Base-by-base conservation (phyloP, 2,113 vertebrate species). In the Pygoscelis adeliae region DNA sequence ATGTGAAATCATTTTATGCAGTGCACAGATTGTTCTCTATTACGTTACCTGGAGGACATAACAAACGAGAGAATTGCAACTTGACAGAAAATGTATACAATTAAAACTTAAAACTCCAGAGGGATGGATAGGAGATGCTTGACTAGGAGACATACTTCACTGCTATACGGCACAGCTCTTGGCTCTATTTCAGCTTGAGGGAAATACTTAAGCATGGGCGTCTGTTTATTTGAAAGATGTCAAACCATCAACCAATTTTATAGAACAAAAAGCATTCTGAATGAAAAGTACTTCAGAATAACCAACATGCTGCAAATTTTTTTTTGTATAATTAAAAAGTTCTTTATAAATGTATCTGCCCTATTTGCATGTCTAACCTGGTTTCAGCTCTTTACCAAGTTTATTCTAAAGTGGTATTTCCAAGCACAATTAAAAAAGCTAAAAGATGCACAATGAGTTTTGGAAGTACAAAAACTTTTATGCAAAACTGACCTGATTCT, bases 401-500 rank as follows among this genome's bases (percentile, higher is more conserved):
- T 83, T 71, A 32, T 49, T 61, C 44, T 38, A 25, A 84, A 63
- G 17, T 0, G 1, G 10, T 8, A 32, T 32, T 88, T 85, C 17
- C 34, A 89, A 77, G 69, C 26, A 56, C 40, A 49, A 62, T 30
- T 15, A 25, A 25, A 77, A 32, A 23, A 36, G 40, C 30, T 71
- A 40, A 26, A 81, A 78, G 40, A 89, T 49, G 11, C 21, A 72
- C 52, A 32, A n/a, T 0, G 8, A 72, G 21, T 89, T 84, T 69
- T 91, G 81, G 65, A 56, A 94, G 61, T 19, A 40, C 8, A 47
- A 79, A 84, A 89, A 71, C 26, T 79, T 82, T 4, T 56, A 38
- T 27, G 58, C 52, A 83, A 79, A 96, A 92, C 2, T 73, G 93
- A 93, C 89, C 96, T 91, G 91, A 83, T 95, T 95, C 65, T 95